Evolutionary conservation across 1,140 invertebrate genomes (phyloP), one percentile per base, ranked within the genome.

Genomic region (Drosophila willistoni): DNA sequence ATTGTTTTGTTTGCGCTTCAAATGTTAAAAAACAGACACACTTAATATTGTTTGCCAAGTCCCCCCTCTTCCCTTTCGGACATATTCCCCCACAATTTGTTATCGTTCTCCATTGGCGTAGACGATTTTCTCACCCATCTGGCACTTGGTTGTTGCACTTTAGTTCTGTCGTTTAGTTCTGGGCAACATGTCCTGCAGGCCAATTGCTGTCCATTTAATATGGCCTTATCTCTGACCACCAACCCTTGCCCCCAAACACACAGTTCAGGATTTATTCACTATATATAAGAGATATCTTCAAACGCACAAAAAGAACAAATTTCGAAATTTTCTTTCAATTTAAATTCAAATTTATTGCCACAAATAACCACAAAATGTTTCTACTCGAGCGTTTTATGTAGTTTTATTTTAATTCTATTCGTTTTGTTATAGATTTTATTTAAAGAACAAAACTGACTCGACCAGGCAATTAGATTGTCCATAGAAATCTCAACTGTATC

Each of bases 31-130:
- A 73, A 79, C 62, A 77, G 69, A 73, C 62, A 77, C 65, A 77
- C 73, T 79, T 79, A 73, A 79, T 73, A 77, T 66, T 79, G 73
- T 77, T 77, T 77, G 73, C 77, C 77, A 79, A 76, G 66, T 13
- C 13, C 25, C 51, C 14, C 42, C 19, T n/a, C 34, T 12, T 6
- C 17, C 17, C 29, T 22, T 57, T 19, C 7, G 14, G 14, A 9
- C 7, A 29, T 29, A 29, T 29, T 19, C 5, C 41, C 44, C 44
- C 10, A 10, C 17, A 7, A 51, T 9, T 5, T 51, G 17, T 51
- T 22, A 51, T 22, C 17, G 17, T 9, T 22, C 1, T 19, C 7
- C 44, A 51, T 51, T 51, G 17, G 7, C 17, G n/a, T 51, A 19
- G 17, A 51, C 44, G 4, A 51, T 22, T 51, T 13, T 4, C 51